A percentile compares a stretch with the other conserved stretches of the same genome.
phyloP scores from a whole-genome alignment of 2,888 invertebrate species.

The Hirtodrosophila alboralis region DNA sequence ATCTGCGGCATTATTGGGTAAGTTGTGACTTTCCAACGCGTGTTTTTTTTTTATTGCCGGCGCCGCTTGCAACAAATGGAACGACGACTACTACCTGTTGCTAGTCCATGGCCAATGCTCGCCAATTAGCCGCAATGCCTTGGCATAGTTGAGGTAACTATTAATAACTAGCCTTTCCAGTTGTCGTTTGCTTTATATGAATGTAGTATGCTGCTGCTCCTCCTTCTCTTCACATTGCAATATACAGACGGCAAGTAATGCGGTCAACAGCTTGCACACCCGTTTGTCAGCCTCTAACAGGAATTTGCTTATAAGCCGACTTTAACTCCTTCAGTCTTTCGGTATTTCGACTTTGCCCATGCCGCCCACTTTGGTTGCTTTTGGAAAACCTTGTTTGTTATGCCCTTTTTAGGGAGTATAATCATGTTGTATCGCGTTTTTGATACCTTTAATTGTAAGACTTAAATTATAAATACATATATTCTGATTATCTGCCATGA shows the following conservation, averaged over 20 bases:
- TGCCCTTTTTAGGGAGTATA: not conserved
- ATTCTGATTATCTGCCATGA: too few species aligned
- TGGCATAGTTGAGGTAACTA: constrained; percentile 65
- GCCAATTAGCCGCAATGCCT: constrained; percentile 62
- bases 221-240: constrained; percentile 8
- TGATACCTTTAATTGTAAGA: too few species aligned
- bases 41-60: constrained; percentile 7
- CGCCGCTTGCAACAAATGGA: constrained; percentile 42
- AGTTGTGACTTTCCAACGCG: constrained; percentile 31
- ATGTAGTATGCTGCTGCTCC: too few species aligned
- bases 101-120: constrained; percentile 45
- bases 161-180: constrained; percentile 61
- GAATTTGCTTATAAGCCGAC: constrained; percentile 41
- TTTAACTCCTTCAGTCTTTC: constrained; percentile 14
- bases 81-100: constrained; percentile 46
- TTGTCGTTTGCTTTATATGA: constrained; percentile 30
- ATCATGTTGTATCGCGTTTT: too few species aligned
- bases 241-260: constrained; percentile 52
- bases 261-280: constrained; percentile 48
- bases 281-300: constrained; percentile 47
- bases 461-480: too few species aligned
- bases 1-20: not conserved
- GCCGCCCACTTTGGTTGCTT: constrained; percentile 47
- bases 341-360: constrained; percentile 18
- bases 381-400: constrained; percentile 18